Conservation (phyloP, 2,888 invertebrate genomes). For the Pollenia angustigena region DNA sequence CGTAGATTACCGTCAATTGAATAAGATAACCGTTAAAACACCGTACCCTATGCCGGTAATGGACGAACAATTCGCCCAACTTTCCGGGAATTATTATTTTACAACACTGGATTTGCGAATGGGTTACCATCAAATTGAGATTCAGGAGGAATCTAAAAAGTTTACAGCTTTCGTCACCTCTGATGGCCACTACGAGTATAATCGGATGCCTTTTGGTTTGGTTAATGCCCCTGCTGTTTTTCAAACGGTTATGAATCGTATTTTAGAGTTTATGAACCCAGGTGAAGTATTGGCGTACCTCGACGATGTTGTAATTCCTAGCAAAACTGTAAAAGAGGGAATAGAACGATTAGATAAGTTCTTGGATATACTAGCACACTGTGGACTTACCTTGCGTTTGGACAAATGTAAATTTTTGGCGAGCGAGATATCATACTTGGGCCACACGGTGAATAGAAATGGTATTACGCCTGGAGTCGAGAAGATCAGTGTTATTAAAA, state of each 20-base stretch:
- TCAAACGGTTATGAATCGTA: conserved; percentile 63
- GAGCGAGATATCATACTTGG: no score
- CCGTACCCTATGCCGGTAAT: conserved; percentile 66
- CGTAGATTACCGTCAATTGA: conserved; percentile 56
- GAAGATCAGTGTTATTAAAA: no score
- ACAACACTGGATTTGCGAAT: conserved; percentile 59
- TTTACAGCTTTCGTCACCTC: conserved; percentile 66
- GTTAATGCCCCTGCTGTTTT: conserved; percentile 69
- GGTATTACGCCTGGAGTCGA: no score
- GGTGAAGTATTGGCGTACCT: conserved; percentile 38
- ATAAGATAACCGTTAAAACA: conserved; percentile 44
- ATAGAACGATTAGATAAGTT: background rate
- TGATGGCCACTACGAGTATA: conserved; percentile 67
- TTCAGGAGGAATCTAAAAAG: conserved; percentile 52
- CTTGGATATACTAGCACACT: no score
- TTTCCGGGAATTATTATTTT: conserved; percentile 57
- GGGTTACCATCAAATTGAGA: conserved; percentile 68
- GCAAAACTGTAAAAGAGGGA: conserved; percentile 23
- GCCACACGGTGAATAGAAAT: no score
- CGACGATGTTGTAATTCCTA: conserved; percentile 31
- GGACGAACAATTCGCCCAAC: conserved; percentile 63
- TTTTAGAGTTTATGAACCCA: conserved; percentile 10
- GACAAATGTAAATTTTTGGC: no score
- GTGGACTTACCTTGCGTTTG: no score
- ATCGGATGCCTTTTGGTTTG: conserved; percentile 68